Conservation (phyloP, 2,888 invertebrate species). For the Balanococcus diminutus region DNA sequence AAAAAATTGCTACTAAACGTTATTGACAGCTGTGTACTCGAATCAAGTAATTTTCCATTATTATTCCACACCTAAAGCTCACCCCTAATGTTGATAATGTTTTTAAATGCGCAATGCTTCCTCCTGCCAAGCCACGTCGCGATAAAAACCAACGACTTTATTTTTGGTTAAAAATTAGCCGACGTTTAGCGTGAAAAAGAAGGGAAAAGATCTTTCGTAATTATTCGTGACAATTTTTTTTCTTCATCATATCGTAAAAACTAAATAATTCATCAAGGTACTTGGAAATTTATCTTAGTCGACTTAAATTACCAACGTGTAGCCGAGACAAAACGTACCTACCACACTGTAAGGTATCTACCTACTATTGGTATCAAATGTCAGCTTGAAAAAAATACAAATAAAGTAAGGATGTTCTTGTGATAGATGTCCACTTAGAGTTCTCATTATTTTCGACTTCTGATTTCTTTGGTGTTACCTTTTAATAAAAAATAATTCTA, state of each 20-base stretch:
- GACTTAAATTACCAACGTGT: too few species aligned
- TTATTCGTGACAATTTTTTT: background rate
- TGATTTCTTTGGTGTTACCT: too few species aligned
- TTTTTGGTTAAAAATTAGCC: conserved; percentile 11
- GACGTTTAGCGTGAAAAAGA: background rate
- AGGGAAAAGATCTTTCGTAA: background rate
- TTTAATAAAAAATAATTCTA: too few species aligned
- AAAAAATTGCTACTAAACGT: conserved; percentile 2
- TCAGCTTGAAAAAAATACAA: too few species aligned
- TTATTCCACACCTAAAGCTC: background rate
- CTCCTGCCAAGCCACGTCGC: background rate
- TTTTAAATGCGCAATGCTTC: background rate
- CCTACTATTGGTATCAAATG: too few species aligned
- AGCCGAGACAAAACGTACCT: too few species aligned
- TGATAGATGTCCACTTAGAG: too few species aligned
- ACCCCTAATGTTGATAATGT: background rate
- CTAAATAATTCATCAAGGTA: background rate
- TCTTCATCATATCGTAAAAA: background rate
- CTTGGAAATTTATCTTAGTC: background rate
- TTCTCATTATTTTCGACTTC: too few species aligned
- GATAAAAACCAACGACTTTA: background rate
- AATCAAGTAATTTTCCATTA: conserved; percentile 11
- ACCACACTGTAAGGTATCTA: background rate
- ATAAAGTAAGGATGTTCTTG: too few species aligned
- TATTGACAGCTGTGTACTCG: conserved; percentile 25